Evolutionary conservation across 1,140 invertebrate genomes (phyloP).

Genomic region (Musca domestica): DNA sequence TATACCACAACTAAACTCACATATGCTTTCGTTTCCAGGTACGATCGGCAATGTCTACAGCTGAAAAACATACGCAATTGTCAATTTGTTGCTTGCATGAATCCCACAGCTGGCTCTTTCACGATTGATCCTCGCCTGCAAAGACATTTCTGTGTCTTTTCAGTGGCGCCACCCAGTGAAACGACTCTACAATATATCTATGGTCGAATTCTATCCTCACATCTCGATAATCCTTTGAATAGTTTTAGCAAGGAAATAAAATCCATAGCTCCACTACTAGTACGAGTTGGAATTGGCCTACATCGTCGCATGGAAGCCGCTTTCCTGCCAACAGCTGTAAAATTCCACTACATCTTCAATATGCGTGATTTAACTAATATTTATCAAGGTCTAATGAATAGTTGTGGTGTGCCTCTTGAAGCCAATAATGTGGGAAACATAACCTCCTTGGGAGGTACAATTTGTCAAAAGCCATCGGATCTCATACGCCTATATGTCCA

Average conservation of each 20-base stretch:
- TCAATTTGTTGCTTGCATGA: conserved; percentile 94
- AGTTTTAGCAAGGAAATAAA: conserved; percentile 67
- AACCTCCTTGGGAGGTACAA: conserved; percentile 42
- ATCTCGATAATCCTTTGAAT: conserved; percentile 66
- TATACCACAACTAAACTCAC: too few relatives aligned
- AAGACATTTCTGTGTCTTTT: conserved; percentile 91
- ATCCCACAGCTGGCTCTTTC: conserved; percentile 93
- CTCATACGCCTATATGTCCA: conserved; percentile 86
- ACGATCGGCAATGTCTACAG: conserved; percentile 80
- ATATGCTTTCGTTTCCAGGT: conserved; percentile 49
- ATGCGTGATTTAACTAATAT: conserved; percentile 89
- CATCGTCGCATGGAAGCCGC: conserved; percentile 73
- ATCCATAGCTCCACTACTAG: conserved; percentile 63
- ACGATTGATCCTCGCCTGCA: conserved; percentile 90
- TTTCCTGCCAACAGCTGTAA: conserved; percentile 89
- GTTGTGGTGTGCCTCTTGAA: conserved; percentile 47
- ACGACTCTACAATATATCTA: conserved; percentile 86
- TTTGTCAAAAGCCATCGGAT: conserved; percentile 65
- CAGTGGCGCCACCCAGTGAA: conserved; percentile 75
- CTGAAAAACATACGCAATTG: conserved; percentile 92
- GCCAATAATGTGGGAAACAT: conserved; percentile 22
- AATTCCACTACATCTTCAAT: conserved; percentile 96
- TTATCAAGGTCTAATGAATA: conserved; percentile 63
- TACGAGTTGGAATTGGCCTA: conserved; percentile 73
- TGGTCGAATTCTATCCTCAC: conserved; percentile 75